A percentile compares a stretch with the other conserved stretches of the same genome.
Evolutionary conservation across 2,888 invertebrate genomes (phyloP).

Genomic region (Drosophila algonquin): DNA sequence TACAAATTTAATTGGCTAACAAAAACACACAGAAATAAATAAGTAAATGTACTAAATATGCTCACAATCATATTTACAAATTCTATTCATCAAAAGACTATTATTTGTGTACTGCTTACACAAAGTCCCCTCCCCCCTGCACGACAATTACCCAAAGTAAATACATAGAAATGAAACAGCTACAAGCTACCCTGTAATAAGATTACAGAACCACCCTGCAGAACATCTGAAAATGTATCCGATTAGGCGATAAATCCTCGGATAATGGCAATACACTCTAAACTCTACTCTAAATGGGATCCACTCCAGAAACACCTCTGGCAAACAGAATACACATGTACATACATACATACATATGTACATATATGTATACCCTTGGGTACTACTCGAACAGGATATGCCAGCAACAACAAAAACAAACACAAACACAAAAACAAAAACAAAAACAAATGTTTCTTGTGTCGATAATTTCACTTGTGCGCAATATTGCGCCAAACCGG

Average conservation of each 20-base stretch:
- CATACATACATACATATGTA: not conserved
- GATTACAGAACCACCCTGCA: not conserved
- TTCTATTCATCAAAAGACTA: slow-evolving; percentile 20
- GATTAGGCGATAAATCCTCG: not conserved
- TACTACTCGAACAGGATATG: not conserved
- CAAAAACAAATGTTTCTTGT: slow-evolving; percentile 35
- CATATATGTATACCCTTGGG: not conserved
- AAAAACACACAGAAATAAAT: not conserved
- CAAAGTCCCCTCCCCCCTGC: not conserved
- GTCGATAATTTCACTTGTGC: slow-evolving; percentile 47
- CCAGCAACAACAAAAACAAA: slow-evolving; percentile 13
- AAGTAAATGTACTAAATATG: not conserved
- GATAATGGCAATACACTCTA: not conserved
- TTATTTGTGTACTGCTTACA: not conserved
- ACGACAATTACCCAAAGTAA: slow-evolving; percentile 3
- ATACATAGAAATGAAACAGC: not conserved
- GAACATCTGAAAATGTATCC: not conserved
- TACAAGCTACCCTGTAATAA: not conserved
- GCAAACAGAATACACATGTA: not conserved
- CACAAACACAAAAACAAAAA: too few relatives aligned
- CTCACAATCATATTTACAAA: slow-evolving; percentile 10
- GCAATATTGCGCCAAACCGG: slow-evolving; percentile 42
- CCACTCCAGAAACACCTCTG: not conserved
- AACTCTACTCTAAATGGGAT: too few relatives aligned
- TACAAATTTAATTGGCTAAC: not conserved